phyloP scores from a whole-genome alignment of 2,888 invertebrate species.

The Sicus ferrugineus region DNA sequence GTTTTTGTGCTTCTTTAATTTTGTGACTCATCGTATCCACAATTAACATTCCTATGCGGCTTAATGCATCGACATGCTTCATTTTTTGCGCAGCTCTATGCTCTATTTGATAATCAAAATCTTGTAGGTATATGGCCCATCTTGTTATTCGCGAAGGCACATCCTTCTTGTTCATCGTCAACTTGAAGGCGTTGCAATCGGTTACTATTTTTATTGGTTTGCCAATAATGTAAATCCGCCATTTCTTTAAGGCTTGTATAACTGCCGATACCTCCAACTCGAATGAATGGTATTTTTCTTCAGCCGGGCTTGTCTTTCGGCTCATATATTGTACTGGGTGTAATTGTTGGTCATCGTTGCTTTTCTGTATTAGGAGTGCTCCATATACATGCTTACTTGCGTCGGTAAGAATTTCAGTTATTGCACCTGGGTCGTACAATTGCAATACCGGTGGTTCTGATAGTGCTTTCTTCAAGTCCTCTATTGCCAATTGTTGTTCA shows the following conservation, averaged over 20 bases:
- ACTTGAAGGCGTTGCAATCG: too few relatives aligned
- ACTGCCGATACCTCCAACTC: neutral
- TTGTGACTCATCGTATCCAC: neutral
- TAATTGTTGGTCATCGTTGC: conserved; percentile 27
- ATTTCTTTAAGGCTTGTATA: neutral
- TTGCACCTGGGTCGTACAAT: conserved; percentile 37
- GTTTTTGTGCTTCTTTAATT: neutral
- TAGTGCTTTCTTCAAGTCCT: conserved; percentile 35
- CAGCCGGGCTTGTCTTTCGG: too few relatives aligned
- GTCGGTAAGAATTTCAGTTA: conserved; percentile 44
- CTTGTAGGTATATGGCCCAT: conserved; percentile 2
- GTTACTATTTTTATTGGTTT: too few relatives aligned
- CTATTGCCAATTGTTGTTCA: neutral
- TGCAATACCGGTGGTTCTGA: conserved; percentile 34
- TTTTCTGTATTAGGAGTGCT: conserved; percentile 40
- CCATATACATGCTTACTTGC: conserved; percentile 42
- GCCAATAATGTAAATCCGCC: neutral
- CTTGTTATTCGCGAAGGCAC: too few relatives aligned
- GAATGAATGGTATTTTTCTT: too few relatives aligned
- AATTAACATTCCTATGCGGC: neutral
- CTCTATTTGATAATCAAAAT: neutral
- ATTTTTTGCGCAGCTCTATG: conserved; percentile 1
- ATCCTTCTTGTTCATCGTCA: too few relatives aligned
- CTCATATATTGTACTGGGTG: neutral
- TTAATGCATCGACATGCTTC: conserved; percentile 1